Conservation (phyloP, 2,113 vertebrate species). For the Pollimyrus isidori region DNA sequence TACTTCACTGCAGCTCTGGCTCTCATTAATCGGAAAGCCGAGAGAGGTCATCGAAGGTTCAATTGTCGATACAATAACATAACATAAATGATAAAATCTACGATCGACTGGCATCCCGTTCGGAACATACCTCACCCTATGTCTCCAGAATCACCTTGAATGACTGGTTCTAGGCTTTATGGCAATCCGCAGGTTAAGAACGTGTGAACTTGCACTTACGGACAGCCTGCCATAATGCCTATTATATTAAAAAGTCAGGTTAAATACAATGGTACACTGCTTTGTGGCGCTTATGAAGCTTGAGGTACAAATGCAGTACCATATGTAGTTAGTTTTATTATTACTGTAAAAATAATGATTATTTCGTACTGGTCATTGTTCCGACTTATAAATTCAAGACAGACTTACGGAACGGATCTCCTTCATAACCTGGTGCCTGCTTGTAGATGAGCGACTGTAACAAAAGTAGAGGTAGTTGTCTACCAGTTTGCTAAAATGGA, state of each 20-base stretch:
- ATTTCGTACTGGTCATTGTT: background rate
- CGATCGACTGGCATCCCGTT: background rate
- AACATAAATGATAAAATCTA: background rate
- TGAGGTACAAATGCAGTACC: background rate
- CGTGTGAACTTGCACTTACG: background rate
- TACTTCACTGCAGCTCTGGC: conserved; percentile 50
- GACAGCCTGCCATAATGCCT: background rate
- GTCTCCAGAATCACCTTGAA: background rate
- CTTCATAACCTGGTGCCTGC: background rate
- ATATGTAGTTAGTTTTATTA: background rate
- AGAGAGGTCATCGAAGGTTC: conserved; percentile 48
- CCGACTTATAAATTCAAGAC: background rate
- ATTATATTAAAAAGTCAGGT: background rate
- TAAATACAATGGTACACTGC: background rate
- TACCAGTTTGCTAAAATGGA: background rate
- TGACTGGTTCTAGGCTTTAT: background rate
- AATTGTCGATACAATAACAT: conserved; percentile 27
- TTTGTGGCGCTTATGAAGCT: background rate
- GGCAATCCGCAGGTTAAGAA: background rate
- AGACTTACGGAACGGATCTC: background rate
- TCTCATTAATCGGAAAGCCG: conserved; percentile 54
- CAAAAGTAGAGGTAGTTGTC: background rate
- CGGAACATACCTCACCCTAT: background rate
- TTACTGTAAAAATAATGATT: background rate
- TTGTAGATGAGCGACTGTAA: background rate